phyloP scores from a whole-genome alignment of 2,797 vertebrate genomes.

The Thaleichthys pacificus region DNA sequence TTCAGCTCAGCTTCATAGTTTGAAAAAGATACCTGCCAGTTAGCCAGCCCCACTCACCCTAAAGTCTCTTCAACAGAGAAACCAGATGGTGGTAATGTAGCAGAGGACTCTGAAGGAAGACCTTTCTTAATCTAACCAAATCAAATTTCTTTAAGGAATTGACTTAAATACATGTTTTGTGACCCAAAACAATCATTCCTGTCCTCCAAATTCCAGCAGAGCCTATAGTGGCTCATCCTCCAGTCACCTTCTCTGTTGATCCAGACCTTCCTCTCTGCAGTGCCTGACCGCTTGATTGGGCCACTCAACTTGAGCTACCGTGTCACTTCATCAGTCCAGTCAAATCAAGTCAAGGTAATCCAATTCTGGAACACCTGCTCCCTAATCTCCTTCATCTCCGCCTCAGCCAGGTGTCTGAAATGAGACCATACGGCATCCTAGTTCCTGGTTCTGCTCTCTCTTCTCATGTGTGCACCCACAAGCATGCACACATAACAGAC shows the following conservation, averaged over 20 bases:
- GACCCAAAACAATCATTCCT: background rate
- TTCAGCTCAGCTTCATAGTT: background rate
- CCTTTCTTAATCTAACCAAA: background rate
- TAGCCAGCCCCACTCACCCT: background rate
- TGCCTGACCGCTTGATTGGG: background rate
- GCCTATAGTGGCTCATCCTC: background rate
- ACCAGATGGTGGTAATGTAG: background rate
- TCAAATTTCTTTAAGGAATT: background rate
- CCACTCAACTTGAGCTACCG: background rate
- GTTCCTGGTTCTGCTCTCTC: background rate
- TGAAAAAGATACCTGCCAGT: background rate
- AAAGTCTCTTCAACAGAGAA: background rate
- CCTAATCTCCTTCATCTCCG: conserved; percentile 25
- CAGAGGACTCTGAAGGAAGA: background rate
- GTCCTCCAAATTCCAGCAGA: background rate
- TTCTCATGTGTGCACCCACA: no score
- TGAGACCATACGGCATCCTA: conserved; percentile 12
- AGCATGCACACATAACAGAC: no score
- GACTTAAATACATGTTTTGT: background rate
- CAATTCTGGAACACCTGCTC: conserved; percentile 34
- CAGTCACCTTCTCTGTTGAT: background rate
- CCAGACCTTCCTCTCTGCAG: background rate
- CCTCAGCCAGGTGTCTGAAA: conserved; percentile 49
- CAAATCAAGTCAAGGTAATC: conserved; percentile 23
- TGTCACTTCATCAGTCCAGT: conserved; percentile 2